A percentile compares a stretch with the other conserved stretches of the same genome.
Evolutionary conservation across 2,113 vertebrate species (phyloP).

Genomic region (Camelus bactrianus): DNA sequence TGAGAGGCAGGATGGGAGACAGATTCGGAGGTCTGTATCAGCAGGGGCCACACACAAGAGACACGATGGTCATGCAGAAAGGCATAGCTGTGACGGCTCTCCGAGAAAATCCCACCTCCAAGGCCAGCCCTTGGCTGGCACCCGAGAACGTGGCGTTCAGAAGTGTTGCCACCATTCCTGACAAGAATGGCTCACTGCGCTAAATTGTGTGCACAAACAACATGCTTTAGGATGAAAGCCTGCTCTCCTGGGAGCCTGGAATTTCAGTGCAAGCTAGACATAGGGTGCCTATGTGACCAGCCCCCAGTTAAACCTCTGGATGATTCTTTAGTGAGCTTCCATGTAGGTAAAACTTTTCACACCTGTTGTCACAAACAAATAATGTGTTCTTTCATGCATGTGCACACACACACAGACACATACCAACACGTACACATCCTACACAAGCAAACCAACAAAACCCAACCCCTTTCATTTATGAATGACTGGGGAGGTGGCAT

Average conservation of each 20-base stretch:
- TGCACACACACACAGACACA: neutral
- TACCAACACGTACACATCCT: fast-evolving
- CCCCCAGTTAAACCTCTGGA: neutral
- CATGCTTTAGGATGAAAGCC: too few relatives aligned
- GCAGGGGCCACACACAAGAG: fast-evolving
- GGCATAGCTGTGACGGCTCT: fast-evolving
- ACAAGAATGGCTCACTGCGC: fast-evolving
- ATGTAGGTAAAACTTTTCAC: neutral
- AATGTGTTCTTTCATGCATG: too few relatives aligned
- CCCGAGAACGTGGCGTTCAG: neutral
- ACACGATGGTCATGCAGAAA: fast-evolving
- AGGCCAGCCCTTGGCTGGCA: neutral
- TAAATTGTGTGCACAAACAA: neutral
- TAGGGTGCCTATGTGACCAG: too few relatives aligned
- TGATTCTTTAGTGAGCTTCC: neutral
- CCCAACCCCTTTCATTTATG: neutral
- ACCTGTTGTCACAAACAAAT: neutral
- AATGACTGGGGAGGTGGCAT: fast-evolving
- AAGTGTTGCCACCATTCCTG: neutral
- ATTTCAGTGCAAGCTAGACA: too few relatives aligned
- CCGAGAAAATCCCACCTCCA: fast-evolving
- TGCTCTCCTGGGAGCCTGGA: neutral
- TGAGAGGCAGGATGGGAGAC: fast-evolving
- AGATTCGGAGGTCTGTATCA: fast-evolving
- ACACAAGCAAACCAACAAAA: neutral